Base-by-base conservation (phyloP, 2,888 invertebrate species). In the Ametastegia equiseti region DNA sequence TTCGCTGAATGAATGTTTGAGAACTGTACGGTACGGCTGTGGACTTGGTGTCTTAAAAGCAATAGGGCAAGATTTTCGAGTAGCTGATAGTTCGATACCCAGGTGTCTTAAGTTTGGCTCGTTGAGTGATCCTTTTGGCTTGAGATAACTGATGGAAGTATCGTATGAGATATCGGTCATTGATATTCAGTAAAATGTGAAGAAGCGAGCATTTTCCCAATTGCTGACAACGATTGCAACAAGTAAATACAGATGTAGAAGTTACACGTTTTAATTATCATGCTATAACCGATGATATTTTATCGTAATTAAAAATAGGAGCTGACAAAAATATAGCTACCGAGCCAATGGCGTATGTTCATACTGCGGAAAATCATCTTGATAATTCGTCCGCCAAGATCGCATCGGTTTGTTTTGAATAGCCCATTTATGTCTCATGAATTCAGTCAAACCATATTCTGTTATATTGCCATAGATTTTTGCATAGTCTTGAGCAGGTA, bases 401-500 rank as follows among this genome's bases (percentile, higher is more conserved):
- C 33, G 65, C n/a, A 15, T 81, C 79, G 50, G 27, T 33, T 11
- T 11, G 42, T 42, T 83, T 80, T 67, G 42, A 9, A 60, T 27
- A 30, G 6, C 13, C 65, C 78, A 63, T 63, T 79, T 65, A 63
- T n/a, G 19, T 45, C 19, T 45, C 42, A 79, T 63, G 45, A 30
- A 13, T 30, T 86, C 84, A 63, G 47, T 82, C 60, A 86, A 84
- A 42, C 86, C 86, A 69, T 85, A 86, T 75, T 86, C 81, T 11
- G 86, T 86, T 50, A 85, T 81, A 82, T 84, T 85, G 27, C 88
- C 87, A 78, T 83, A 87, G 82, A 82, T 84, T 63, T 83, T 81
- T 9, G 84, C 82, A 33, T 86, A 42, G 82, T 88, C 87, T 60
- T 83, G 81, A 67, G 84, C 85, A 30, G 87, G 85, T 5, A 84